Base-by-base conservation (phyloP, 2,888 invertebrate genomes). In the Molorchus minor region DNA sequence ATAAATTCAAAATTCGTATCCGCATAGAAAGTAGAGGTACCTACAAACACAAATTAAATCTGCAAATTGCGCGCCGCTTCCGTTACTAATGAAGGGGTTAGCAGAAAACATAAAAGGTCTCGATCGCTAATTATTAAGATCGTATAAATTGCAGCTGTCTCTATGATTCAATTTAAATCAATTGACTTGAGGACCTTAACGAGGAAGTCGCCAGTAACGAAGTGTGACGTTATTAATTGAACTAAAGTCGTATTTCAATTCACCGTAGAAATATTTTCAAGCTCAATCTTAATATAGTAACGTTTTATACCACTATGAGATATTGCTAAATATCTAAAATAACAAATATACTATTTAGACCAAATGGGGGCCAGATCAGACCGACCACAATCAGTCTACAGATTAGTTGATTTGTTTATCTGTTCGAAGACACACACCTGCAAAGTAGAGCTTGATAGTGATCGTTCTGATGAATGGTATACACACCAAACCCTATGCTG, bases 281-380 rank as follows among this genome's bases (percentile, higher is more conserved):
- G 64, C 64, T 64, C 64, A 64, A 64, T 52, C 49, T 61, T 56
- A 47, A 59, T 57, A 56, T 44, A 59, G 56, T n/a, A n/a, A n/a
- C n/a, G n/a, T n/a, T n/a, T n/a, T n/a, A n/a, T n/a, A n/a, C n/a
- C n/a, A n/a, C n/a, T n/a, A n/a, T n/a, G n/a, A n/a, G n/a, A n/a
- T n/a, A n/a, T n/a, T n/a, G n/a, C n/a, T n/a, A n/a, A n/a, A n/a
- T n/a, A n/a, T n/a, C n/a, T n/a, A n/a, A n/a, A n/a, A n/a, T n/a
- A n/a, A n/a, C n/a, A n/a, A n/a, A n/a, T n/a, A n/a, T n/a, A n/a
- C n/a, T n/a, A n/a, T n/a, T n/a, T n/a, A n/a, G n/a, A n/a, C n/a
- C n/a, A n/a, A n/a, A n/a, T n/a, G n/a, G n/a, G n/a, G n/a, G n/a
- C n/a, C n/a, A n/a, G n/a, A n/a, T n/a, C n/a, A n/a, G n/a, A n/a